These are phyloP conservation scores for Pipa parva DNA, from an alignment of 2,113 vertebrate species.

Conservation along the genomic window DNA sequence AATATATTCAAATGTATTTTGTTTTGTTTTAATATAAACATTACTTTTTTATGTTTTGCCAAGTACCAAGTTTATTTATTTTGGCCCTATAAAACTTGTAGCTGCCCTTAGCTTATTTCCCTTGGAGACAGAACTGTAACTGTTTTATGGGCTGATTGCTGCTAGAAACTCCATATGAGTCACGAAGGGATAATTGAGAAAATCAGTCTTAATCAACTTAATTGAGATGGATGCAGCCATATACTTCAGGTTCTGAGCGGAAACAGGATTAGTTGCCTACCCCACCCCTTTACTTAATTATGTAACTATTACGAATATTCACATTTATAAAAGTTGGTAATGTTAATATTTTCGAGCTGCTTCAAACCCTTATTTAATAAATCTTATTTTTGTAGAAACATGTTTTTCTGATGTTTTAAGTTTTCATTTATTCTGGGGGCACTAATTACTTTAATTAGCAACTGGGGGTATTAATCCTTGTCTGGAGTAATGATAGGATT, in stretches of 20 bases:
- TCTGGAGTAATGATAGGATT: constrained; percentile 30
- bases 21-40: too few species aligned
- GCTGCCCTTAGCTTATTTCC: not conserved
- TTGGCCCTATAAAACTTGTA: not conserved
- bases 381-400: constrained; percentile 20
- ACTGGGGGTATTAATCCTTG: constrained; percentile 35
- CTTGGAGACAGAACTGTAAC: not conserved
- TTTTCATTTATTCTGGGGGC: constrained; percentile 20
- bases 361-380: not conserved
- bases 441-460: constrained; percentile 36
- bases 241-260: not conserved
- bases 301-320: too few species aligned
- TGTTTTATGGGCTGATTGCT: not conserved
- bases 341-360: too few species aligned
- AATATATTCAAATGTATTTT: too few species aligned
- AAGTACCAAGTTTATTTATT: too few species aligned
- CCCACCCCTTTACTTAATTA: not conserved
- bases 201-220: constrained; percentile 11
- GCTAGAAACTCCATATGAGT: not conserved
- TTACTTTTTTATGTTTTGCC: too few species aligned
- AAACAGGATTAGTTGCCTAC: not conserved
- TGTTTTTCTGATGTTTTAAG: constrained; percentile 10
- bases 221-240: not conserved
- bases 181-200: constrained; percentile 9
- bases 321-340: too few species aligned